Conservation (phyloP, 1,140 invertebrate species). For the Caenorhabditis tropicalis region DNA sequence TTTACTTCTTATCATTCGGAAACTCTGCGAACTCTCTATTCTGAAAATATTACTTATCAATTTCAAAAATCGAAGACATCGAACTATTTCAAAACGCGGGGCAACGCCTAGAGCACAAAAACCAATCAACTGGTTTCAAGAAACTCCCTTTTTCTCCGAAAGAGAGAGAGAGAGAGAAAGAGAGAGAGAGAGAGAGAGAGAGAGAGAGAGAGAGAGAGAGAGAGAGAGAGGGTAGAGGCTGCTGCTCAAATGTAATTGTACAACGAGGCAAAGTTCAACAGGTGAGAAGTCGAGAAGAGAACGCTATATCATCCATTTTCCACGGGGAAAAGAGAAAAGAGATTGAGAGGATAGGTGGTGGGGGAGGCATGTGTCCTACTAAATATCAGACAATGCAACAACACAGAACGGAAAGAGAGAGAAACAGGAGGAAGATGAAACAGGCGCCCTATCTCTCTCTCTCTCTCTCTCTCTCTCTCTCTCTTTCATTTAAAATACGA, state of each 20-base stretch:
- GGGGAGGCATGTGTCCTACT: constrained; percentile 1
- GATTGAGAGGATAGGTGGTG: neutral
- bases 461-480: neutral
- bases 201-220: neutral
- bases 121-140: neutral
- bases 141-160: neutral
- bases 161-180: neutral
- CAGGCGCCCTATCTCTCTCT: neutral
- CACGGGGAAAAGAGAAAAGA: neutral
- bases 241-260: no score
- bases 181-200: neutral
- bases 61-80: neutral
- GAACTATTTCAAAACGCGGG: neutral
- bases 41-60: neutral
- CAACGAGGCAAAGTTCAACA: neutral
- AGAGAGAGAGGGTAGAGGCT: neutral
- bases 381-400: constrained; percentile 42
- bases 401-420: neutral
- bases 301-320: neutral
- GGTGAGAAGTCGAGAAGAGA: neutral
- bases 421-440: neutral
- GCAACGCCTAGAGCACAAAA: constrained; percentile 13
- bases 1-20: no score
- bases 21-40: no score
- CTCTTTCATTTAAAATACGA: neutral